Base-by-base conservation (phyloP, 1,140 invertebrate genomes). In the Maconellicoccus hirsutus region DNA sequence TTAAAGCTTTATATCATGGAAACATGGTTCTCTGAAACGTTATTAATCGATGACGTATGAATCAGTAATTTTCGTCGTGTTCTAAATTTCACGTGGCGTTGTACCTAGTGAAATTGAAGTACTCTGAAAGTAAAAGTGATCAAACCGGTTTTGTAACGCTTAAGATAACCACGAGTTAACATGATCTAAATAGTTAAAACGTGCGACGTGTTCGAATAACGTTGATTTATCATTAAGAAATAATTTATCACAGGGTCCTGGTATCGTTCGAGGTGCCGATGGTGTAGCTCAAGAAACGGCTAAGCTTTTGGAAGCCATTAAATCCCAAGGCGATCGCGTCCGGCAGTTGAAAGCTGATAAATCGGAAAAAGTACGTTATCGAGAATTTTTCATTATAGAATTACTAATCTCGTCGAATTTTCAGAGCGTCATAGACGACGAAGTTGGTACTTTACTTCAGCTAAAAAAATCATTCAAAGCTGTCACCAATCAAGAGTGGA, bases 401-500 rank as follows among this genome's bases (percentile, higher is more conserved):
- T n/a, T n/a, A n/a, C n/a, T n/a, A n/a, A n/a, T n/a, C n/a, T n/a
- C n/a, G n/a, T n/a, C n/a, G n/a, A n/a, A n/a, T 52, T 52, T 16
- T 52, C 29, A 52, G 73, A 52, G 33, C 19, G 59, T 38, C 29
- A 70, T 76, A 16, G 73, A 75, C 7, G 70, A 69, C 16, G 73
- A 75, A 71, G 76, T 76, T 19, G 72, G 75, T 52, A 70, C 78
- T n/a, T 78, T 92, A 14, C 76, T 90, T 1, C 77, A 76, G 1
- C 77, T 91, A 1, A 92, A 92, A 80, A 78, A 81, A 25, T 81
- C 89, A 70, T 91, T 84, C 78, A 90, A 89, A 79, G 77, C 77
- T 63, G 73, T 78, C 8, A 83, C 83, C 7, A 86, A 86, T 14
- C 73, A 79, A 73, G 87, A 89, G 70, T 89, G 87, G 87, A 85